phyloP scores from a whole-genome alignment of 2,888 invertebrate genomes.

The Synanthedon vespiformis region DNA sequence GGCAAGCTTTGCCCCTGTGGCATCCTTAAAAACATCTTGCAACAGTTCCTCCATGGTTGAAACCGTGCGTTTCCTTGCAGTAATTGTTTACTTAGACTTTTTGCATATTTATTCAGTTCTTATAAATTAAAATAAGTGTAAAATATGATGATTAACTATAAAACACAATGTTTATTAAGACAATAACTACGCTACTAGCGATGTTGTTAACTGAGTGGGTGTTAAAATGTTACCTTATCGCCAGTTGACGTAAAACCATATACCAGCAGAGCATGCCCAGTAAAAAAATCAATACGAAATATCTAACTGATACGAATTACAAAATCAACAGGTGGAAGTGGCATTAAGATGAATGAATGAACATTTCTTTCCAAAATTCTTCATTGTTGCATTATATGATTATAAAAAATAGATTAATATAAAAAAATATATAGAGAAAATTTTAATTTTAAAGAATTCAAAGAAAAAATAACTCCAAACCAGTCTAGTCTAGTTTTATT shows the following conservation, averaged over 20 bases:
- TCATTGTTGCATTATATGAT: too few relatives aligned
- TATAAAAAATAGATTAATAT: too few relatives aligned
- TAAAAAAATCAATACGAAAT: conserved; percentile 51
- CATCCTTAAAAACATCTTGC: conserved; percentile 86
- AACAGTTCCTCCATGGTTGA: conserved; percentile 86
- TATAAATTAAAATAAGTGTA: too few relatives aligned
- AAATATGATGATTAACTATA: not conserved
- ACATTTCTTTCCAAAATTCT: too few relatives aligned
- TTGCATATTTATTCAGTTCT: too few relatives aligned
- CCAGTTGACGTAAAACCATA: conserved; percentile 28
- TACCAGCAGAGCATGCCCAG: conserved; percentile 51
- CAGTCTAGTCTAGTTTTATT: too few relatives aligned
- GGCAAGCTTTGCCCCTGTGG: conserved; percentile 81
- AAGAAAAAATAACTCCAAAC: too few relatives aligned
- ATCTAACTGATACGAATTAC: conserved; percentile 8
- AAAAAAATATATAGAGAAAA: too few relatives aligned
- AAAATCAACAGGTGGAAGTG: conserved; percentile 38
- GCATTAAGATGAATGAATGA: not conserved
- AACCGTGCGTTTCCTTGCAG: too few relatives aligned
- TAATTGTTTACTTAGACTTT: too few relatives aligned
- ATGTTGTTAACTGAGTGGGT: conserved; percentile 29
- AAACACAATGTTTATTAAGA: not conserved
- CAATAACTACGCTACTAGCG: not conserved
- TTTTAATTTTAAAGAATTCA: too few relatives aligned
- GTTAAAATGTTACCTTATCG: conserved; percentile 33